These are phyloP conservation scores for Drosophila sulfurigaster DNA, from an alignment of 1,140 invertebrate species.

Conservation along the genomic window DNA sequence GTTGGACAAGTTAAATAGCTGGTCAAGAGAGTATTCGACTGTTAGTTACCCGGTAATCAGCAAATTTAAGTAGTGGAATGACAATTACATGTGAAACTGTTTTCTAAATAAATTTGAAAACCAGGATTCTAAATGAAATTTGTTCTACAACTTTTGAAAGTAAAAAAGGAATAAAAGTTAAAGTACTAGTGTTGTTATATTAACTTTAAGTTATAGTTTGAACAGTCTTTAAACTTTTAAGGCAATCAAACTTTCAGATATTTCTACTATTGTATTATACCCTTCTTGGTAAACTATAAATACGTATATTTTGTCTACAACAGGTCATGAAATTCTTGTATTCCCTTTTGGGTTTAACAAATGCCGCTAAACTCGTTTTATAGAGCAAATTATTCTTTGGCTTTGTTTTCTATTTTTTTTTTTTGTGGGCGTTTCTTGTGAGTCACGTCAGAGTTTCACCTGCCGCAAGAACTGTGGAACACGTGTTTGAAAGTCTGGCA, in stretches of 20 bases:
- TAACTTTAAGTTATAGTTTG: too few species aligned
- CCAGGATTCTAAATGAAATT: too few species aligned
- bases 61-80: not conserved
- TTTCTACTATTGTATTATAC: not conserved
- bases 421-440: constrained; percentile 62
- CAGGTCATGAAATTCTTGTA: constrained; percentile 39
- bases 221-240: too few species aligned
- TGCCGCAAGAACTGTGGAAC: constrained; percentile 52
- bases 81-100: not conserved
- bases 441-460: constrained; percentile 71
- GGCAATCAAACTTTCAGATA: not conserved
- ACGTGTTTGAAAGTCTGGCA: constrained; percentile 75
- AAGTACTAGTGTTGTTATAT: too few species aligned
- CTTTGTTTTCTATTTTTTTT: not conserved
- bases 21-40: not conserved
- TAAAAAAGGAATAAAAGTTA: too few species aligned
- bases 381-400: constrained; percentile 5
- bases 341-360: constrained; percentile 34
- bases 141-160: too few species aligned
- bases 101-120: not conserved
- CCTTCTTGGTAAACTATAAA: not conserved
- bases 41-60: not conserved
- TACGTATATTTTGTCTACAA: not conserved
- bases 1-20: not conserved
- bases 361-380: constrained; percentile 30